phyloP scores from a whole-genome alignment of 2,888 invertebrate species.

The Anticlea derivata region DNA sequence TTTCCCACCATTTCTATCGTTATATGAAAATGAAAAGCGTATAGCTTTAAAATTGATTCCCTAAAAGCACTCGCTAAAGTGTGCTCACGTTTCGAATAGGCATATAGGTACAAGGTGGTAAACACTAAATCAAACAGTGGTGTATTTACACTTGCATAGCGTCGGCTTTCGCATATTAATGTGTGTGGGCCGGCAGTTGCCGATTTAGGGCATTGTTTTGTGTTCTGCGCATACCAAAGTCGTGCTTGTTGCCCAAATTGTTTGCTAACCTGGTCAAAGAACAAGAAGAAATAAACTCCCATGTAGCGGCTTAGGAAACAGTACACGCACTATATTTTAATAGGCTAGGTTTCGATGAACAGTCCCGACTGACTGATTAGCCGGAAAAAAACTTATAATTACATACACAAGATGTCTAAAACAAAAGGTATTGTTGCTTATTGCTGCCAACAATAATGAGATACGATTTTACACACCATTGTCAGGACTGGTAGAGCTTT shows the following conservation, averaged over 20 bases:
- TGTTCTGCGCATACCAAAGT: too few relatives aligned
- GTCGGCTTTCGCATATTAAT: constrained; percentile 57
- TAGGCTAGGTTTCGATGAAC: too few relatives aligned
- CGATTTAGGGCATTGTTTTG: not conserved
- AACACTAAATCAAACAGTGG: constrained; percentile 57
- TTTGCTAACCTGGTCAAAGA: too few relatives aligned
- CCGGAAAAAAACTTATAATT: not conserved
- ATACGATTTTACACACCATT: constrained; percentile 34
- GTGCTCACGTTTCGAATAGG: constrained; percentile 24
- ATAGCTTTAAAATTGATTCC: constrained; percentile 22
- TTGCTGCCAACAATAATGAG: constrained; percentile 26
- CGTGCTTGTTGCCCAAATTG: too few relatives aligned
- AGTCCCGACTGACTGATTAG: too few relatives aligned
- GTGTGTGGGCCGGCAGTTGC: constrained; percentile 23
- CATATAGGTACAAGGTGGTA: constrained; percentile 35
- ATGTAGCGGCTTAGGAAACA: too few relatives aligned
- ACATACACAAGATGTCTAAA: not conserved
- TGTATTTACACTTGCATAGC: constrained; percentile 55
- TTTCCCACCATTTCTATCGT: not conserved
- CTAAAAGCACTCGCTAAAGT: constrained; percentile 20
- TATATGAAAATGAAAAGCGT: constrained; percentile 9
- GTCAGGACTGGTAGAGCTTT: constrained; percentile 29
- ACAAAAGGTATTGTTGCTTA: constrained; percentile 18
- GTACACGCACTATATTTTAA: too few relatives aligned
- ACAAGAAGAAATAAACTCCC: too few relatives aligned